Evolutionary conservation across 2,888 invertebrate species (phyloP).

Genomic region (Gibbula magus): DNA sequence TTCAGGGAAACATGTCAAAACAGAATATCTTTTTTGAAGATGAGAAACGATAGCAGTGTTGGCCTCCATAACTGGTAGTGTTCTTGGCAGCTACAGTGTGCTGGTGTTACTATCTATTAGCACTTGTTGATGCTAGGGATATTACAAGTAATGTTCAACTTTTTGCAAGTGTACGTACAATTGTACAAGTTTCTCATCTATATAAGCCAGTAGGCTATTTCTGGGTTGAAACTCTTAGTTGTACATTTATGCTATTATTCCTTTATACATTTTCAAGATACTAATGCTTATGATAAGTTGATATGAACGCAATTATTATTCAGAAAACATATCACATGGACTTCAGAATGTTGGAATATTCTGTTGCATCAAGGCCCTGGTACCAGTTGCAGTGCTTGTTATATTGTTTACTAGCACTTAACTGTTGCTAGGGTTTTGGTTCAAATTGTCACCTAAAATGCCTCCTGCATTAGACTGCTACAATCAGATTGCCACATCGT

Average conservation of each 20-base stretch:
- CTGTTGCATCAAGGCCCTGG: slow-evolving; percentile 16
- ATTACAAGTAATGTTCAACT: neutral
- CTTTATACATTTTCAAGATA: no score
- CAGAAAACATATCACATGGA: no score
- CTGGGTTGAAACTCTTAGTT: no score
- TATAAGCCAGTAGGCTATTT: no score
- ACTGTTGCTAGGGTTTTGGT: slow-evolving; percentile 32
- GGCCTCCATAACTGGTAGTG: neutral
- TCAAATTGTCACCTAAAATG: neutral
- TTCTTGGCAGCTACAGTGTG: slow-evolving; percentile 46
- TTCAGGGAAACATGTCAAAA: neutral
- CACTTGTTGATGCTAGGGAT: slow-evolving; percentile 59
- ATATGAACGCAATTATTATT: no score
- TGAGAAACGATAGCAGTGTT: neutral
- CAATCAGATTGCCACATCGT: no score
- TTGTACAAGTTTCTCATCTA: no score
- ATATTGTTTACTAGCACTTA: slow-evolving; percentile 43
- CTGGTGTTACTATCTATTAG: slow-evolving; percentile 45
- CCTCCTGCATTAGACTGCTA: neutral
- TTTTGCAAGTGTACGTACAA: no score
- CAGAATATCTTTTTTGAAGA: neutral
- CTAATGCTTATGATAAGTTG: no score
- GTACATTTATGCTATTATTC: no score
- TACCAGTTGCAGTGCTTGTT: slow-evolving; percentile 39
- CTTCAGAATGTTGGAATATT: no score